A percentile compares a stretch with the other conserved stretches of the same genome.
Evolutionary conservation across 2,888 invertebrate genomes (phyloP).

Genomic region (Eupithecia centaureata): DNA sequence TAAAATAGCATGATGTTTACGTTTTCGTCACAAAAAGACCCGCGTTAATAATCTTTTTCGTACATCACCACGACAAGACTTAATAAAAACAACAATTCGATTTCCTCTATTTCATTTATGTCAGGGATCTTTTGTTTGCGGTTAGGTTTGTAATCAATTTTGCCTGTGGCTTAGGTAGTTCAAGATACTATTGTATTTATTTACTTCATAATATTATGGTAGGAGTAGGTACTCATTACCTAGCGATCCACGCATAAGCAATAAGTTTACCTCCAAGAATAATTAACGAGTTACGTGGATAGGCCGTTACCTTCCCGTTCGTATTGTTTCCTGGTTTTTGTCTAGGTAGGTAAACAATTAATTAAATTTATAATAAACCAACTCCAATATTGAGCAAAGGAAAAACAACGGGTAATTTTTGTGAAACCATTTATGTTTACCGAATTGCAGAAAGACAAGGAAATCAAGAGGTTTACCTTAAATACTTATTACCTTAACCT

Average conservation of each 20-base stretch:
- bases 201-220: constrained; percentile 1
- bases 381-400: neutral
- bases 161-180: neutral
- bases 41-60: neutral
- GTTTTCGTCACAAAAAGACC: neutral
- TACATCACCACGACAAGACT: neutral
- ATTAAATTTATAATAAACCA: neutral
- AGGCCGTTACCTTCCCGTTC: neutral
- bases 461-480: neutral
- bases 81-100: neutral
- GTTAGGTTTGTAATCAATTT: neutral
- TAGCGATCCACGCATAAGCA: neutral
- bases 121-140: constrained; percentile 10
- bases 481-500: neutral
- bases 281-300: neutral
- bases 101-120: neutral
- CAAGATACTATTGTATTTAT: neutral
- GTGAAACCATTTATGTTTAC: neutral
- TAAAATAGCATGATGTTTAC: neutral
- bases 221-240: neutral
- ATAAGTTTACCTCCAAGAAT: neutral
- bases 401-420: neutral
- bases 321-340: neutral
- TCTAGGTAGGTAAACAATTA: neutral
- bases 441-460: neutral